A percentile compares a stretch with the other conserved stretches of the same genome.
phyloP scores from a whole-genome alignment of 2,888 invertebrate genomes.

The Rhagonycha lutea region DNA sequence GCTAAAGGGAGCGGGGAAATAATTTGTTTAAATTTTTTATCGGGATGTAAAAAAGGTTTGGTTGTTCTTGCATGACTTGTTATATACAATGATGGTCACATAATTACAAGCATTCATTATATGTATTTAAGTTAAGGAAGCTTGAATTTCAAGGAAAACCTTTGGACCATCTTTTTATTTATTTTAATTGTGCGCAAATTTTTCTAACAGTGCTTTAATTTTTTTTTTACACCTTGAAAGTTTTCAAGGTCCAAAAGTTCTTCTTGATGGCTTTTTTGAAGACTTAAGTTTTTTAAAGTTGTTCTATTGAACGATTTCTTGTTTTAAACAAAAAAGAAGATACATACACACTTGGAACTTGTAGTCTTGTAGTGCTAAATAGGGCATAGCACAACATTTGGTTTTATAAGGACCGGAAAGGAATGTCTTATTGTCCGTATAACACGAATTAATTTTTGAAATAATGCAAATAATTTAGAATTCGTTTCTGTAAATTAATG shows the following conservation, averaged over 20 bases:
- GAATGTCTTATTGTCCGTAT: not conserved
- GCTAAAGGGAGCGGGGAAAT: not conserved
- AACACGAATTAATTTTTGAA: not conserved
- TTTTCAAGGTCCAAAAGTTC: too few relatives aligned
- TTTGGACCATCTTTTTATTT: not conserved
- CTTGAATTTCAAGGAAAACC: not conserved
- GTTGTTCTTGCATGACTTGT: not conserved
- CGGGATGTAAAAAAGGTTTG: not conserved
- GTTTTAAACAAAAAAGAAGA: not conserved
- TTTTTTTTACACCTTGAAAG: not conserved
- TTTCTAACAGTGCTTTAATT: not conserved
- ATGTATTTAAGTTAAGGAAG: not conserved
- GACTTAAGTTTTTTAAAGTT: not conserved
- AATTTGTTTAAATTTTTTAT: not conserved
- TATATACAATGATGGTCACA: not conserved
- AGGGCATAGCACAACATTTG: not conserved
- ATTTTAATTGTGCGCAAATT: not conserved
- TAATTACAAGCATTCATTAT: not conserved
- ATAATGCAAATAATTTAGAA: not conserved
- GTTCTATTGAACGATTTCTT: not conserved
- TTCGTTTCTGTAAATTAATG: not conserved
- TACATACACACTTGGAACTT: not conserved
- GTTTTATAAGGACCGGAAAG: not conserved
- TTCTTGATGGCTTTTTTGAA: not conserved
- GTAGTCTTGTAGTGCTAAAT: not conserved